Base-by-base conservation (phyloP, 2,888 invertebrate genomes). In the Seira sanloemensis region DNA sequence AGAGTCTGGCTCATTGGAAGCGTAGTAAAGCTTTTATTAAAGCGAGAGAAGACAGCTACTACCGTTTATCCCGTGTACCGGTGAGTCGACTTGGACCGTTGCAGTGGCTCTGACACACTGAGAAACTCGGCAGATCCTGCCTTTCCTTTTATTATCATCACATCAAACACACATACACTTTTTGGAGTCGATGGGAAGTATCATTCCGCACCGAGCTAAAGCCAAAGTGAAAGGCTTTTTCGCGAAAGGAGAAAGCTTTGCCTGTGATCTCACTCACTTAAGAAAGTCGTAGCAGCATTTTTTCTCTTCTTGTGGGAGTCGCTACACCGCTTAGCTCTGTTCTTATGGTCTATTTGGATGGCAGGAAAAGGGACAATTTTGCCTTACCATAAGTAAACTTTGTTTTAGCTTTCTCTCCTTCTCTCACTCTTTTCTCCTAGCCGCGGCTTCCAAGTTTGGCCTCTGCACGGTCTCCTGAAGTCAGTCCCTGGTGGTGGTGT, bases 61-160 rank as follows among this genome's bases (percentile, higher is more conserved):
- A n/a, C n/a, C n/a, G n/a, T n/a, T n/a, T n/a, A n/a, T n/a, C n/a
- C n/a, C n/a, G 37, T 7, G 37, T 7, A 37, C 37, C 37, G 37
- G 37, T 37, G 37, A 37, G 37, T n/a, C n/a, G 78, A 79, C 66
- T 79, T 54, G 73, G 66, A 73, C 73, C 27, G 54, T 18, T 12
- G 67, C 73, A 79, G 79, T 73, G 73, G 46, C 79, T 79, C n/a
- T 79, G 79, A 79, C 79, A 79, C 67, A 79, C 79, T 79, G 79
- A 79, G 72, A n/a, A 72, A 54, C 66, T 66, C 67, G 46, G 67
- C 66, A 79, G 67, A 73, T 73, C 54, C n/a, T 23, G 73, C 73
- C 24, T 73, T 26, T 26, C 62, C 67, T 79, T 79, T 79, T 79
- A 73, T 79, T 19, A 77, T 46, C 77, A 50, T 72, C 72, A 23